Base-by-base conservation (phyloP, 2,113 vertebrate species). In the Rhinopomastus cyanomelas region DNA sequence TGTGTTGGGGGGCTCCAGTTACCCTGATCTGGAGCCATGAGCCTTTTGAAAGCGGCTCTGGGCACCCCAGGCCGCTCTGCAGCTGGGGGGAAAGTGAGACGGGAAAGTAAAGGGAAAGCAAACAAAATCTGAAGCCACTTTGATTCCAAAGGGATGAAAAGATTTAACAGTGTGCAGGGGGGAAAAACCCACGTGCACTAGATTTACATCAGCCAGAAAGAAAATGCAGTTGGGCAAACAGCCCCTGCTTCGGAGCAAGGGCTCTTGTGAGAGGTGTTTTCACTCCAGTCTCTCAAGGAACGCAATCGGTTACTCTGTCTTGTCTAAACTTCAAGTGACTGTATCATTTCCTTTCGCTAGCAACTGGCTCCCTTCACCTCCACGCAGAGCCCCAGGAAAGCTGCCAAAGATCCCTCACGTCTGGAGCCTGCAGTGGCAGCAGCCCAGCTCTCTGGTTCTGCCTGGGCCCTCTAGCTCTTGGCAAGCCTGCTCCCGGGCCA, bases 301-400 rank as follows among this genome's bases (percentile, higher is more conserved):
- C 37, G 62, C 77, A 73, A 87, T 87, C 89, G 52, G 61, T 88
- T 81, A 67, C 53, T 83, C 59, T 32, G 71, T 61, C 81, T 87
- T 74, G 62, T 73, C 92, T 74, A 76, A 95, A 88, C 86, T 92
- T 77, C 5, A 10, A 20, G 51, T 25, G 77, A 55, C 88, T 90
- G 59, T 65, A 48, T 85, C 68, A 85, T 94, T 95, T 76, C 71
- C 37, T 90, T 79, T 73, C 79, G 86, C 62, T 59, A 25, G 78
- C 69, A 82, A 92, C 37, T 85, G 81, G 87, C 78, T 94, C 52
- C 42, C 52, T 85, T 66, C 0, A 17, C 86, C 67, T 79, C 36
- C 74, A 73, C 12, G 74, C 4, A 4, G 88, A 81, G 81, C 25
- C 16, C 46, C 4, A n/a, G 84, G 71, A 92, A 64, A 8, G 86